Evolutionary conservation across 1,140 invertebrate species (phyloP).

Genomic region (Brachionus sp.): DNA sequence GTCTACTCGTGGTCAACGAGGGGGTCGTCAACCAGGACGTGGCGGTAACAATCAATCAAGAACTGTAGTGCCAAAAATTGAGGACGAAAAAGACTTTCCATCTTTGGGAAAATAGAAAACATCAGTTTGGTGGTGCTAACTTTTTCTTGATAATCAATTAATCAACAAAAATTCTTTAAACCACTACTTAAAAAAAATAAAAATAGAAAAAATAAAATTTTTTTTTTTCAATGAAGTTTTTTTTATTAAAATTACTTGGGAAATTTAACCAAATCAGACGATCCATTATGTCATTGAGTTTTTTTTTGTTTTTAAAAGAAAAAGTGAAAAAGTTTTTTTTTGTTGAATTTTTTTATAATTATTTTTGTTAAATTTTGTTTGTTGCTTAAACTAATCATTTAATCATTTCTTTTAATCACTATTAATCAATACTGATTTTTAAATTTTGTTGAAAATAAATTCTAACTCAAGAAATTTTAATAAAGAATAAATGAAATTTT

Average conservation of each 20-base stretch:
- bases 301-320: background rate
- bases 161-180: constrained; percentile 6
- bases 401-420: background rate
- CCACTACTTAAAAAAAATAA: constrained; percentile 35
- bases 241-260: constrained; percentile 10
- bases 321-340: background rate
- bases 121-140: background rate
- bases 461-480: background rate
- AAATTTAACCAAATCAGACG: background rate
- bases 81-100: constrained; percentile 45
- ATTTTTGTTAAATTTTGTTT: background rate
- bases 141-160: constrained; percentile 14
- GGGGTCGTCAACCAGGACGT: constrained; percentile 10
- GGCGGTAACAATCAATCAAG: constrained; percentile 12
- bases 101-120: constrained; percentile 39
- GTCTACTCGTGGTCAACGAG: background rate
- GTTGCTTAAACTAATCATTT: background rate
- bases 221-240: background rate
- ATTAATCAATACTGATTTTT: background rate
- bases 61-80: constrained; percentile 23
- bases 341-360: background rate
- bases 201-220: constrained; percentile 19
- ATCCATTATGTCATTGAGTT: background rate
- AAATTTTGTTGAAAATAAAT: background rate
- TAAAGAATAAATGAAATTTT: background rate